Conservation (phyloP, 2,113 vertebrate genomes). For the Chiloscyllium plagiosum region DNA sequence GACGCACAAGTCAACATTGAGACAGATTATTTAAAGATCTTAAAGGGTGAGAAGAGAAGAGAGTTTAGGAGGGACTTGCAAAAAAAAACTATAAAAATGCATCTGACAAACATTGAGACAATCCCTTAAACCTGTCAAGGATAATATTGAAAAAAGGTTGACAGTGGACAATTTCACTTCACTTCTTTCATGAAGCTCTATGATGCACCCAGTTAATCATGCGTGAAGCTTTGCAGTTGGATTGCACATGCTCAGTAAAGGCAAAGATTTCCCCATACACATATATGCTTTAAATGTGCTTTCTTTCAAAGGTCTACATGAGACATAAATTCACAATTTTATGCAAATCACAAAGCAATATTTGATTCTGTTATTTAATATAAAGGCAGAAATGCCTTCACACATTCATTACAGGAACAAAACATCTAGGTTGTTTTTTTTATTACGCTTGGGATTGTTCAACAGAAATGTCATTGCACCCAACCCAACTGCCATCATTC, state of each 20-base stretch:
- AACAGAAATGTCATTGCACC: background rate
- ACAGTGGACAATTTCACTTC: background rate
- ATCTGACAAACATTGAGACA: background rate
- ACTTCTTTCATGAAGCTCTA: no score
- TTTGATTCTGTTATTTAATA: background rate
- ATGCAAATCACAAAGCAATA: background rate
- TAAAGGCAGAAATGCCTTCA: background rate
- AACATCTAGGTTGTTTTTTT: background rate
- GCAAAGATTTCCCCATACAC: background rate
- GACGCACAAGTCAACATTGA: no score
- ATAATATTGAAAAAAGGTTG: background rate
- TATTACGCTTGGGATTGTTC: background rate
- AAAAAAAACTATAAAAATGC: slow-evolving; percentile 4
- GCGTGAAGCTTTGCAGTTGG: background rate
- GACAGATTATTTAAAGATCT: background rate
- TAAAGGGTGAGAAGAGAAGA: background rate
- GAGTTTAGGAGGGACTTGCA: background rate
- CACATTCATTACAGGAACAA: background rate
- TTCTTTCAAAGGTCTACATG: background rate
- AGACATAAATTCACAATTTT: background rate
- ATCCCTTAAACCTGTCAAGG: background rate
- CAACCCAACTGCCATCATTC: background rate
- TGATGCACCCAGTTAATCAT: background rate
- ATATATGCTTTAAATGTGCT: background rate
- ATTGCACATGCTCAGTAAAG: background rate